Evolutionary conservation across 1,140 invertebrate species (phyloP), one percentile per base, ranked within the genome.

Genomic region (Drosophila nannoptera): DNA sequence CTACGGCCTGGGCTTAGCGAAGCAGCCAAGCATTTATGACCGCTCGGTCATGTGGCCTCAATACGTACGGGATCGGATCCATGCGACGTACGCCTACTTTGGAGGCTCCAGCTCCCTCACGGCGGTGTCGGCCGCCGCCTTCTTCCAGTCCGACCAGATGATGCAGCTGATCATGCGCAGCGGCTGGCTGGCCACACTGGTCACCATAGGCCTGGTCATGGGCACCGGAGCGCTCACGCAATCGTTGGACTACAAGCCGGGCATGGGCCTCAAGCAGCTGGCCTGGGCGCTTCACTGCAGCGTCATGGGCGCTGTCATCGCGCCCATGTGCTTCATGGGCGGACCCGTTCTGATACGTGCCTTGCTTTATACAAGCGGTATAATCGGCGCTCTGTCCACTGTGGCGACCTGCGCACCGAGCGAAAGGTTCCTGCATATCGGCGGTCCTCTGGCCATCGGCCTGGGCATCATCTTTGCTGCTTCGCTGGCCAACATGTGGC

Each of bases 381-480:
- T 99, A 56, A 94, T 98, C 54, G 97, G 96, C 67, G 97, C 97
- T 58, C 91, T 99, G 8, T 98, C 97, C 35, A 92, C 96, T 3
- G 92, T 99, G 35, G 98, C 98, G 9, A 93, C 96, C n/a, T 99
- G 97, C 91, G 98, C 98, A 4, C 98, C 98, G 2, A 98, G 95
- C 90, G 98, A 99, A 53, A 94, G 98, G 92, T 99, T 99, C 89
- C 91, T 99, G 2, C 93, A 94, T 69, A 97, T 98, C 95, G 96
- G 95, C 49, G 98, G 96, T 4, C 97, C 97, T 0, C 91, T 99
- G 11, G 96, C 96, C 0, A 97, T 99, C 92, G 98, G 98, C 9
- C 90, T 99, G 2, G 98, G 98, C 43, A 93, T 97, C 5, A 97
- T 99, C 0, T 97, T 99, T 90, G 97, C 94, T 36, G 95, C 97